Base-by-base conservation (phyloP, 1,140 invertebrate genomes). In the Formica exsecta region DNA sequence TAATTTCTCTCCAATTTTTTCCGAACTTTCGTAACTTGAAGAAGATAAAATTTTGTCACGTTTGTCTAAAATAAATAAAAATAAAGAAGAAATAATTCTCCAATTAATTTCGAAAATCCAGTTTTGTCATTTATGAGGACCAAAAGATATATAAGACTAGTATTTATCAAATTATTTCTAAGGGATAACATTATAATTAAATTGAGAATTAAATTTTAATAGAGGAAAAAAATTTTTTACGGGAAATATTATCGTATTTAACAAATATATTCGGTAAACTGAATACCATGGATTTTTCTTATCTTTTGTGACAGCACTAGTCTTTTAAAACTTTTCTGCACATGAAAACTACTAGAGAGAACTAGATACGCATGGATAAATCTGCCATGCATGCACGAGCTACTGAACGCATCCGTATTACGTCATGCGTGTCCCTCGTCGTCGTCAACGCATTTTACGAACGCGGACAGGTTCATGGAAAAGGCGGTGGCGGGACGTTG, bases 381-480 rank as follows among this genome's bases (percentile, higher is more conserved):
- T 83, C 79, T 74, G 68, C 36, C 68, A n/a, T 59, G 79, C 79
- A 38, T 73, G 51, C 6, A 25, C 54, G 16, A 81, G 79, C 68
- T 74, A 74, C 54, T 48, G 57, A 83, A 61, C 68, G 38, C 57
- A 73, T 61, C 54, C 38, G 54, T 83, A 41, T 73, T 74, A 32
- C 68, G 32, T 73, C 79, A 74, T 74, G 68, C 79, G 54, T 73
- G 68, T 83, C 54, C 79, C 36, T 29, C 22, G 79, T 74, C 36
- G 25, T 73, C 54, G 68, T 61, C 29, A 25, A 79, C 64, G 68
- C 79, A 83, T 83, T 83, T 83, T 74, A 83, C 68, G 87, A 88
- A 89, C 62, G 66, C 29, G 70, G 62, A 57, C 75, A 86, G 87
- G 87, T 90, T 80, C 88, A 90, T 87, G 88, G 87, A 90, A 90